Evolutionary conservation across 2,113 vertebrate species (phyloP).

Genomic region (Donacobius atricapilla): DNA sequence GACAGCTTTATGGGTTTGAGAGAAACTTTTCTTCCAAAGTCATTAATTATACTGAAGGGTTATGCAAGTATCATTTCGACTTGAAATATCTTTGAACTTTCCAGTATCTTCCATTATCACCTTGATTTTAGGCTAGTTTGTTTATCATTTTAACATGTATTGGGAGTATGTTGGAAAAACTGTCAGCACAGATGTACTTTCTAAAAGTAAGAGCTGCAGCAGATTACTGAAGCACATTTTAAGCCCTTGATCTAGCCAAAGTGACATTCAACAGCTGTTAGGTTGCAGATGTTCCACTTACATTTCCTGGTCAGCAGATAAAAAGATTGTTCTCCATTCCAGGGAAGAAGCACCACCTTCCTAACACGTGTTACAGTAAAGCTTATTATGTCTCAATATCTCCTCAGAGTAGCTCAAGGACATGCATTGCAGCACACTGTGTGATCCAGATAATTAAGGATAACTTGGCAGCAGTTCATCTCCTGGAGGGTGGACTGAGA

Average conservation of each 20-base stretch:
- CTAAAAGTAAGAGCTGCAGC: slow-evolving; percentile 8
- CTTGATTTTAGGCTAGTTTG: slow-evolving; percentile 33
- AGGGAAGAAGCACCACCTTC: background rate
- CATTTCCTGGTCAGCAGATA: slow-evolving; percentile 24
- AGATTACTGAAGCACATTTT: slow-evolving; percentile 22
- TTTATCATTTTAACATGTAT: background rate
- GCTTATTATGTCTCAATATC: background rate
- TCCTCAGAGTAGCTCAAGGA: slow-evolving; percentile 35
- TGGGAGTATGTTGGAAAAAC: background rate
- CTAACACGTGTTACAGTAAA: background rate
- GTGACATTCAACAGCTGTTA: slow-evolving; percentile 48
- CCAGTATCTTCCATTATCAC: slow-evolving; percentile 6
- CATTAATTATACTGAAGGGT: background rate
- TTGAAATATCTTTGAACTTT: slow-evolving; percentile 13
- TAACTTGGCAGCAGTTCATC: slow-evolving; percentile 25
- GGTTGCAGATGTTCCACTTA: slow-evolving; percentile 17
- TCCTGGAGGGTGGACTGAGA: slow-evolving; percentile 10
- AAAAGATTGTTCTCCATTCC: background rate
- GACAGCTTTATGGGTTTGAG: background rate
- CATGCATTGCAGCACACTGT: background rate
- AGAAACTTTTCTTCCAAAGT: background rate
- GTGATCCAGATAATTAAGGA: slow-evolving; percentile 34
- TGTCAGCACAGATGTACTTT: slow-evolving; percentile 40
- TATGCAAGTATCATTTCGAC: background rate
- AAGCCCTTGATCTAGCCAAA: slow-evolving; percentile 47